A percentile compares a stretch with the other conserved stretches of the same genome.
phyloP scores from a whole-genome alignment of 2,797 vertebrate species.

The Etheostoma nigrum region DNA sequence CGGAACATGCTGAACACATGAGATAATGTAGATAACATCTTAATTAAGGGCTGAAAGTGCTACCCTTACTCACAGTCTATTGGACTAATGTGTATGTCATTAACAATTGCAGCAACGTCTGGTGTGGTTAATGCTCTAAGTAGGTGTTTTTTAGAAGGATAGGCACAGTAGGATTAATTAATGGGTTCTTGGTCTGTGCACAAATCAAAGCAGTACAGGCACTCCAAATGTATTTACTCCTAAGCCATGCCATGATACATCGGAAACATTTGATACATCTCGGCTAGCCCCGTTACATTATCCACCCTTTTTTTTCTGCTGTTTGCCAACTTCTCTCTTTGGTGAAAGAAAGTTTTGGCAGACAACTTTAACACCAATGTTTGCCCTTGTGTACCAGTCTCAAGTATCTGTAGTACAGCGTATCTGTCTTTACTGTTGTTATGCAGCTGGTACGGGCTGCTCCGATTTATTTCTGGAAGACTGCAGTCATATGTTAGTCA shows the following conservation, averaged over 20 bases:
- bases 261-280: conserved; percentile 37
- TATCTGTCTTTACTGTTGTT: conserved; percentile 43
- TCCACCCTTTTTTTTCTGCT: conserved; percentile 2
- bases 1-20: not conserved
- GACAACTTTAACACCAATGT: conserved; percentile 27
- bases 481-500: conserved; percentile 69
- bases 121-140: not conserved
- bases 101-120: conserved; percentile 3
- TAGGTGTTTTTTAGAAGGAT: not conserved
- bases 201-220: not conserved
- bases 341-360: conserved; percentile 13
- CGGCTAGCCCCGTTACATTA: conserved; percentile 11
- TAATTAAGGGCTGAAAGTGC: not conserved
- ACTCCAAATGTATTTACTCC: conserved; percentile 25
- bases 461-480: conserved; percentile 78
- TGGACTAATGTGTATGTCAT: conserved; percentile 2
- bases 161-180: conserved; percentile 17
- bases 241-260: conserved; percentile 8
- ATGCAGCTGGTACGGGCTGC: conserved; percentile 60
- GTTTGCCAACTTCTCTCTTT: conserved; percentile 18
- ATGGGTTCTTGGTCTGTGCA: not conserved
- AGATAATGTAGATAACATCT: not conserved
- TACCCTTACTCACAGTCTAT: conserved; percentile 1
- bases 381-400: conserved; percentile 21
- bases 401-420: conserved; percentile 33